Base-by-base conservation (phyloP, 2,113 vertebrate species). In the Enhydra lutris region DNA sequence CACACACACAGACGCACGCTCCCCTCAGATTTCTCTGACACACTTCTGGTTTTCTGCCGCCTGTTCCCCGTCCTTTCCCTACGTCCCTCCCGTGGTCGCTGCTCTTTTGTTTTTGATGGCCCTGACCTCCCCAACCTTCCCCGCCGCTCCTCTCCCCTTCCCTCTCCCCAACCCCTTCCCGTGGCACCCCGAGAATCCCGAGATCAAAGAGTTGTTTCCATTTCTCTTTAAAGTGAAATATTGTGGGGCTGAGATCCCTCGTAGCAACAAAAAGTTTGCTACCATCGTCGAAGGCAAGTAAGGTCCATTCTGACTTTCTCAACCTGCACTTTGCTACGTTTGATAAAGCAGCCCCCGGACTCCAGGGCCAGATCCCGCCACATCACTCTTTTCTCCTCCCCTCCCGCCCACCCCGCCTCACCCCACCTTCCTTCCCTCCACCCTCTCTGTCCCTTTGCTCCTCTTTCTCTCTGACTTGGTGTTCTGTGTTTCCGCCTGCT, bases 181-280 rank as follows among this genome's bases (percentile, higher is more conserved):
- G 81, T 94, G 97, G 95, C 96, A 91, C 95, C 95, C 97, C 97
- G 89, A 98, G 97, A 97, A 98, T 97, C 98, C 98, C 98, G 97
- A 98, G 97, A 98, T 98, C 98, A 98, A 98, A 98, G 97, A 98
- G 98, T 98, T 98, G 98, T 98, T 98, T 98, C 98, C 98, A 98
- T 98, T 98, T 98, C 98, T 98, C 98, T 98, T 98, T 98, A 98
- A 98, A 98, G 98, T 98, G 98, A 98, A 98, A 98, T 98, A 98
- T 97, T 98, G 98, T 98, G 98, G 98, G 98, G 98, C 98, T 98
- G 98, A 98, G 98, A 98, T 98, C 98, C 97, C 98, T 98, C 98
- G 98, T 98, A 98, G 98, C 98, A 98, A 98, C 97, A 98, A 98
- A 98, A 98, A 98, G 98, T 98, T 98, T 98, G 97, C 98, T 98